These are phyloP conservation scores for Pseudomyrmex gracilis DNA, from an alignment of 1,140 invertebrate genomes.

Conservation along the genomic window DNA sequence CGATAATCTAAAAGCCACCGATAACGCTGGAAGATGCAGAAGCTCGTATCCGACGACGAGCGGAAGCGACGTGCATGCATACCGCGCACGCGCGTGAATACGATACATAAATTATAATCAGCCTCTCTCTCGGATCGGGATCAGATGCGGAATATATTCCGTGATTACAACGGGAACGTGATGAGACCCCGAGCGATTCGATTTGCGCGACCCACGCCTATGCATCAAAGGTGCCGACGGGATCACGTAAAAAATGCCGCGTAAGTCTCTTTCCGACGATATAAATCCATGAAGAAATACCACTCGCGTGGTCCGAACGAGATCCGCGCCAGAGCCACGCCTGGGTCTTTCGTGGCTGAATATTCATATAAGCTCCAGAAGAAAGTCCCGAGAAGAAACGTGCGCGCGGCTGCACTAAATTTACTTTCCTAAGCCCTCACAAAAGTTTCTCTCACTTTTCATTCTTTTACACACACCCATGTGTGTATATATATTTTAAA, in stretches of 20 bases:
- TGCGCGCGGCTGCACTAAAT: neutral
- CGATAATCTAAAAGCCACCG: conserved; percentile 51
- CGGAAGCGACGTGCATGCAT: conserved; percentile 25
- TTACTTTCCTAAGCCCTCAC: neutral
- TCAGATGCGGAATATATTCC: conserved; percentile 34
- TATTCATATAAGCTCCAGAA: conserved; percentile 12
- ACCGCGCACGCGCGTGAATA: neutral
- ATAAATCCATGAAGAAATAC: conserved; percentile 57
- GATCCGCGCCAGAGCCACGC: conserved; percentile 53
- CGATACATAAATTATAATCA: conserved; percentile 80
- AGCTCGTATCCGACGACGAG: conserved; percentile 13
- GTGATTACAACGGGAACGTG: conserved; percentile 77
- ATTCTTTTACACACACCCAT: neutral
- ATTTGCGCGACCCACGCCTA: conserved; percentile 79
- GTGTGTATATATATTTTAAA: too few relatives aligned
- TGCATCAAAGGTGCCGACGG: conserved; percentile 77
- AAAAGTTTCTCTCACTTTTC: neutral
- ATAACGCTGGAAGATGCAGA: conserved; percentile 24
- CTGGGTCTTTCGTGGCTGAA: conserved; percentile 9
- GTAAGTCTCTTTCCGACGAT: conserved; percentile 63
- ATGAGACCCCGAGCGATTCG: conserved; percentile 79
- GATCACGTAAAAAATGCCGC: conserved; percentile 75
- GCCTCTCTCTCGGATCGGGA: conserved; percentile 29
- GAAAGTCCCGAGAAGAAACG: neutral
- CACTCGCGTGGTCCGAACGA: conserved; percentile 1